Percentiles rank a stretch among this genome's conserved stretches.
Evolutionary conservation across 2,888 invertebrate genomes (phyloP).

Genomic region (Corbicula japonica): DNA sequence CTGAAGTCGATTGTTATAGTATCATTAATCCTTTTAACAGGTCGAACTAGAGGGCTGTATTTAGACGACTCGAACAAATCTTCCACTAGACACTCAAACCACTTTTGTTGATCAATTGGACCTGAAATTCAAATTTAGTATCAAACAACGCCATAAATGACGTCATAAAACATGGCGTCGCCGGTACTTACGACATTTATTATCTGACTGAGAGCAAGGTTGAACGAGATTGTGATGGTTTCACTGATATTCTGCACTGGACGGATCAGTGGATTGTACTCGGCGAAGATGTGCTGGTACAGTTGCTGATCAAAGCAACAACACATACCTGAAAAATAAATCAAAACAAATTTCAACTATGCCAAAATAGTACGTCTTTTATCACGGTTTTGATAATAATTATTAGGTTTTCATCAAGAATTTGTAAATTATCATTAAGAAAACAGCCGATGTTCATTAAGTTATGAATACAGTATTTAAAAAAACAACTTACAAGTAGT

Average conservation of each 20-base stretch:
- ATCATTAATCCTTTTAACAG: conserved; percentile 98
- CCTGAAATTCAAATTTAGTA: conserved; percentile 85
- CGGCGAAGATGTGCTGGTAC: conserved; percentile 96
- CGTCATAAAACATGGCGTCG: conserved; percentile 10
- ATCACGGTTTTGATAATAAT: not conserved
- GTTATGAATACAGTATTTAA: too few relatives aligned
- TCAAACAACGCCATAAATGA: conserved; percentile 13
- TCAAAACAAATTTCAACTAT: not conserved
- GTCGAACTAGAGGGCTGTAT: conserved; percentile 99
- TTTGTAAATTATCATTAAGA: too few relatives aligned
- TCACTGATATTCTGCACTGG: conserved; percentile 99
- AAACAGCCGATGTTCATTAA: not conserved
- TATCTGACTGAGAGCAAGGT: conserved; percentile 98
- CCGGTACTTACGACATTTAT: conserved; percentile 96
- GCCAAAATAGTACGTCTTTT: not conserved
- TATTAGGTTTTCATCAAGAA: not conserved
- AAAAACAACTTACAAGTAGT: too few relatives aligned
- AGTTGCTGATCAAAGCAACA: conserved; percentile 87
- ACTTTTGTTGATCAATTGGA: conserved; percentile 92
- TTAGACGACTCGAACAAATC: conserved; percentile 93
- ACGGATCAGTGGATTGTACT: conserved; percentile 99
- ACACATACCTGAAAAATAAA: conserved; percentile 43
- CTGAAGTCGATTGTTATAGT: conserved; percentile 98
- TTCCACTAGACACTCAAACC: conserved; percentile 94
- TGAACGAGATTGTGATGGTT: conserved; percentile 98